These are phyloP conservation scores for Streblospio benedicti DNA, from an alignment of 1,140 invertebrate genomes.

Conservation along the genomic window DNA sequence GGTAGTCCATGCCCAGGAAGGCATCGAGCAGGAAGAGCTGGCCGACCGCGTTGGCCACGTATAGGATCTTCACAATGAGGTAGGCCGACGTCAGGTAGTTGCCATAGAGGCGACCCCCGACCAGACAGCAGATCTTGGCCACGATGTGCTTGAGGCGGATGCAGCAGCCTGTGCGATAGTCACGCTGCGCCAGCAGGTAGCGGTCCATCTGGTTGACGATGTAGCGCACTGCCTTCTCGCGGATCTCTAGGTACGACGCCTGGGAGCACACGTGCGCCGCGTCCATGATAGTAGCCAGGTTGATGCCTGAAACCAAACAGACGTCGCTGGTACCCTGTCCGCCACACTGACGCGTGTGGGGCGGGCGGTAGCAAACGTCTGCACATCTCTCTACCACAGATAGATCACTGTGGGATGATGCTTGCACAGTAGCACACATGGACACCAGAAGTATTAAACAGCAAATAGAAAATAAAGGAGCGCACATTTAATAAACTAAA, in stretches of 20 bases:
- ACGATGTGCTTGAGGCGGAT: constrained; percentile 23
- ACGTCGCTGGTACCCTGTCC: no score
- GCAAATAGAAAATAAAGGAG: no score
- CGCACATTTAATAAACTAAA: no score
- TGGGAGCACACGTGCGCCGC: constrained; percentile 31
- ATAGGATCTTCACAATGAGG: constrained; percentile 49
- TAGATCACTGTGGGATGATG: no score
- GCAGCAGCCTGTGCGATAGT: constrained; percentile 28
- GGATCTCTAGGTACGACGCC: constrained; percentile 40
- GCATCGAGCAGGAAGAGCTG: constrained; percentile 50
- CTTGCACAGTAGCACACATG: no score
- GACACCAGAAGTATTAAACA: no score
- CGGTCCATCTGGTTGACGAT: constrained; percentile 39
- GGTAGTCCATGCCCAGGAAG: constrained; percentile 49
- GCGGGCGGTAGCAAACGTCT: no score
- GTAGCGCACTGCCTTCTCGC: constrained; percentile 42
- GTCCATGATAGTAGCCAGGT: constrained; percentile 28
- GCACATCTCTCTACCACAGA: no score
- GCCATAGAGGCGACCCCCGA: constrained; percentile 48
- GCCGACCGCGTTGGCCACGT: constrained; percentile 47
- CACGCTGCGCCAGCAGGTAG: constrained; percentile 18
- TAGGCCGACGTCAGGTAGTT: constrained; percentile 49
- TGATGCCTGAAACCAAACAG: no score
- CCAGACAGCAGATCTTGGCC: constrained; percentile 18
- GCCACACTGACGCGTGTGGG: no score